A percentile compares a stretch with the other conserved stretches of the same genome.
Evolutionary conservation across 2,888 invertebrate species (phyloP).

Genomic region (Priocnemis perturbator): DNA sequence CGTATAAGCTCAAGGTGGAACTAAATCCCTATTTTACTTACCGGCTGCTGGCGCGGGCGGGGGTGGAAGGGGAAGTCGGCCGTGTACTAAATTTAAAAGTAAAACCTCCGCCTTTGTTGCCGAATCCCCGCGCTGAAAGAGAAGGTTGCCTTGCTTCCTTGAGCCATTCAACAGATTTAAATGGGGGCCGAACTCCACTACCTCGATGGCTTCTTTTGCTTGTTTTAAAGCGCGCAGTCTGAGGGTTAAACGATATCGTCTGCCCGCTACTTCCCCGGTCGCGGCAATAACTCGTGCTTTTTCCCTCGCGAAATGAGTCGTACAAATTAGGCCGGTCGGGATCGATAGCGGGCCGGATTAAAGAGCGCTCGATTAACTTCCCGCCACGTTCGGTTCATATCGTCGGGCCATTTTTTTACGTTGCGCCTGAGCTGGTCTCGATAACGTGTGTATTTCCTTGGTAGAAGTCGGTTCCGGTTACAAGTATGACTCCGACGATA

Average conservation of each 20-base stretch:
- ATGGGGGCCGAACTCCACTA: conserved; percentile 56
- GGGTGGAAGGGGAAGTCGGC: conserved; percentile 48
- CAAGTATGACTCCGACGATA: too few relatives aligned
- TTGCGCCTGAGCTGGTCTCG: too few relatives aligned
- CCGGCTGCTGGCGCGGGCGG: conserved; percentile 48
- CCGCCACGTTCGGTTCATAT: too few relatives aligned
- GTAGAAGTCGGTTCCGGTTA: too few relatives aligned
- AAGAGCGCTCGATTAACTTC: too few relatives aligned
- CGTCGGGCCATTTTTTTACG: too few relatives aligned
- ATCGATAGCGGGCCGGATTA: too few relatives aligned
- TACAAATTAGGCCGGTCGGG: too few relatives aligned
- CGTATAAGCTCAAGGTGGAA: conserved; percentile 62
- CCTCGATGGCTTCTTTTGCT: conserved; percentile 45
- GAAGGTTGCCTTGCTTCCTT: conserved; percentile 60
- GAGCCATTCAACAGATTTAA: conserved; percentile 70
- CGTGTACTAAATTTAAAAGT: conserved; percentile 73
- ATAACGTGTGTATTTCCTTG: too few relatives aligned
- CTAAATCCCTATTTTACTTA: conserved; percentile 71
- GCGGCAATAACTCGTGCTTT: conserved; percentile 11
- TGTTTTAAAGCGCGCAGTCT: conserved; percentile 53
- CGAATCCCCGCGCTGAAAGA: conserved; percentile 68
- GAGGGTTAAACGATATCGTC: conserved; percentile 46
- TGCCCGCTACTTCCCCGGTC: conserved; percentile 9
- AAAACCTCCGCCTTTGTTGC: conserved; percentile 72
- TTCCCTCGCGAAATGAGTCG: conserved; percentile 1